Evolutionary conservation across 1,140 invertebrate species (phyloP).

Genomic region (Drosophila obscura): DNA sequence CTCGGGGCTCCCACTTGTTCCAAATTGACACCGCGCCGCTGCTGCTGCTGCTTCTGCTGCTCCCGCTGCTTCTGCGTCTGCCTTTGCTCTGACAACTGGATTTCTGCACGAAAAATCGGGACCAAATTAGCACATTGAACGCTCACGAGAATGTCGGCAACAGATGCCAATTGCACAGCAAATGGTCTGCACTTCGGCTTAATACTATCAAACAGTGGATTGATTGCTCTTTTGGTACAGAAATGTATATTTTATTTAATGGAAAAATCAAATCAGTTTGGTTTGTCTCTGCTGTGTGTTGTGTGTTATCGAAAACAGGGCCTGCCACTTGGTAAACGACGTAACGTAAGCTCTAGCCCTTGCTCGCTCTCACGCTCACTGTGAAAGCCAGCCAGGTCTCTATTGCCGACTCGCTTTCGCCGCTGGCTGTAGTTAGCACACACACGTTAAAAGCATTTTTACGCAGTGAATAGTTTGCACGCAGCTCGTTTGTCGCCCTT

Average conservation of each 20-base stretch:
- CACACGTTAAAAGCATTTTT: constrained; percentile 24
- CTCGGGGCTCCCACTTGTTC: constrained; percentile 65
- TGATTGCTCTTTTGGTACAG: neutral
- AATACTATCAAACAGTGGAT: neutral
- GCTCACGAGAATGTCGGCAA: constrained; percentile 3
- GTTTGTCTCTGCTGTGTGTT: constrained; percentile 1
- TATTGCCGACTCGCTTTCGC: constrained; percentile 48
- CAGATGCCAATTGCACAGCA: neutral
- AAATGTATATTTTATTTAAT: constrained; percentile 31
- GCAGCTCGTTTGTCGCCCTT: neutral
- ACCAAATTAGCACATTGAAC: constrained; percentile 33
- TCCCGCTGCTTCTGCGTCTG: constrained; percentile 12
- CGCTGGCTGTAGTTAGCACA: neutral
- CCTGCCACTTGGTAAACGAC: constrained; percentile 14
- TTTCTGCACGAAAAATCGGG: constrained; percentile 26
- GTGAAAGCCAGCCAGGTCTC: neutral
- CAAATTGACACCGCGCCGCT: constrained; percentile 48
- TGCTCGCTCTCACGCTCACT: constrained; percentile 24
- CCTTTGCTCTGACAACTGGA: constrained; percentile 1
- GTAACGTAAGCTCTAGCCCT: constrained; percentile 10
- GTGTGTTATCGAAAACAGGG: constrained; percentile 15
- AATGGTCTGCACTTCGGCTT: neutral
- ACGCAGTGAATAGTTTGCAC: constrained; percentile 21
- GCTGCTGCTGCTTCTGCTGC: constrained; percentile 42
- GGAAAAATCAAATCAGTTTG: constrained; percentile 12